A percentile compares a stretch with the other conserved stretches of the same genome.
These are phyloP conservation scores for Cebidichthys violaceus DNA, from an alignment of 2,113 vertebrate genomes.

Conservation along the genomic window DNA sequence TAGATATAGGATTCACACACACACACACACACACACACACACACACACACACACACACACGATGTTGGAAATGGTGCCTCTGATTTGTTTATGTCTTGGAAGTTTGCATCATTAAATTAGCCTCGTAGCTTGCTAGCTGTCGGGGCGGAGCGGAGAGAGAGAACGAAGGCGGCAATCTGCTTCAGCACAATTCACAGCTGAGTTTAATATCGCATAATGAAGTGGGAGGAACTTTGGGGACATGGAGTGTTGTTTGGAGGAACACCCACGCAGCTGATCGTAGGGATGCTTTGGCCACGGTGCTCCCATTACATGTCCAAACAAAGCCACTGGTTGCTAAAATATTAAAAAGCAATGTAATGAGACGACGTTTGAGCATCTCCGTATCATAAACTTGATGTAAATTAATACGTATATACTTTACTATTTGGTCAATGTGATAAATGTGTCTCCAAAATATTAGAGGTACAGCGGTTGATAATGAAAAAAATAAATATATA, in stretches of 20 bases:
- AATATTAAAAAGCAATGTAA: not conserved
- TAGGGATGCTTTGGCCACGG: not conserved
- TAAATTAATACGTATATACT: not conserved
- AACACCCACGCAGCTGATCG: not conserved
- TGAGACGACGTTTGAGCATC: not conserved
- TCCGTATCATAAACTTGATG: not conserved
- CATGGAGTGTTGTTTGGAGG: not conserved
- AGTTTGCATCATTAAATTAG: constrained; percentile 15
- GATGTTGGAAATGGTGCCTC: not conserved
- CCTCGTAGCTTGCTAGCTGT: not conserved
- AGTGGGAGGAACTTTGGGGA: not conserved
- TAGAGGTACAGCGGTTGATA: not conserved
- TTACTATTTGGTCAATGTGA: not conserved
- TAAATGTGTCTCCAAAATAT: too few species aligned
- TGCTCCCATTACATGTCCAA: not conserved
- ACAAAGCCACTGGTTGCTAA: not conserved
- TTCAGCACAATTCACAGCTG: not conserved
- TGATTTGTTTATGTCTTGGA: not conserved
- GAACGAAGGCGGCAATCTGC: not conserved
- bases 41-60: not conserved
- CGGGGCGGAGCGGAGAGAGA: not conserved
- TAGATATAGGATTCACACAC: not conserved
- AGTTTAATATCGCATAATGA: not conserved
- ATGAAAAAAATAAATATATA: not conserved
- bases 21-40: not conserved